Conservation (phyloP, 35 echinoderm and acorn worm genomes). For the Apostichopus japonicus region DNA sequence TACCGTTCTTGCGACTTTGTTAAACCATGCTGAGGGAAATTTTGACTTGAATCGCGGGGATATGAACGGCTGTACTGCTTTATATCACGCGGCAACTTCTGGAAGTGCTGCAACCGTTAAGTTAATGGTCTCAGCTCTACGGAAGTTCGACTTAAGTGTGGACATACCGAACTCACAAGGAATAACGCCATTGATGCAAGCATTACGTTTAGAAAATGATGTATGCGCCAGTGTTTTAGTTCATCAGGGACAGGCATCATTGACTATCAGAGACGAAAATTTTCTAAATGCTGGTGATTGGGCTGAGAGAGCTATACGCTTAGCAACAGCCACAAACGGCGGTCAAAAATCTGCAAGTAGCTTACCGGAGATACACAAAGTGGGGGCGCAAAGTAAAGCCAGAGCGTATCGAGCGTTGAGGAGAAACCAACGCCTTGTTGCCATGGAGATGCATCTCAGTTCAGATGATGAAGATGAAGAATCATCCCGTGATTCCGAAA, state of each 20-base stretch:
- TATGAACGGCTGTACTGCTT: constrained; percentile 10
- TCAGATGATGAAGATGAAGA: constrained; percentile 13
- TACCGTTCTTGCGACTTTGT: constrained; percentile 33
- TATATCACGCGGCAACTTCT: constrained; percentile 83
- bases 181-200: constrained; percentile 88
- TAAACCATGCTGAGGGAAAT: constrained; percentile 61
- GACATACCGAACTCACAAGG: constrained; percentile 77
- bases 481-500: background rate
- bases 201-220: constrained; percentile 68
- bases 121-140: constrained; percentile 60
- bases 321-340: background rate
- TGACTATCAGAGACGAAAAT: too few species aligned
- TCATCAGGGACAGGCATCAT: constrained; percentile 54
- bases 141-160: constrained; percentile 67
- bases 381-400: background rate
- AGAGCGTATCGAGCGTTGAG: constrained; percentile 9
- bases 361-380: background rate
- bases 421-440: background rate
- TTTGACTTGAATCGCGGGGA: constrained; percentile 71
- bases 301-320: constrained; percentile 45
- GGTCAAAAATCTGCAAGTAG: background rate
- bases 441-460: background rate
- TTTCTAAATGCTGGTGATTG: background rate
- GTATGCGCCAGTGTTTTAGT: constrained; percentile 82
- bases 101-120: constrained; percentile 79